Base-by-base conservation (phyloP, 1,140 invertebrate genomes). In the Zaprionus camerounensis region DNA sequence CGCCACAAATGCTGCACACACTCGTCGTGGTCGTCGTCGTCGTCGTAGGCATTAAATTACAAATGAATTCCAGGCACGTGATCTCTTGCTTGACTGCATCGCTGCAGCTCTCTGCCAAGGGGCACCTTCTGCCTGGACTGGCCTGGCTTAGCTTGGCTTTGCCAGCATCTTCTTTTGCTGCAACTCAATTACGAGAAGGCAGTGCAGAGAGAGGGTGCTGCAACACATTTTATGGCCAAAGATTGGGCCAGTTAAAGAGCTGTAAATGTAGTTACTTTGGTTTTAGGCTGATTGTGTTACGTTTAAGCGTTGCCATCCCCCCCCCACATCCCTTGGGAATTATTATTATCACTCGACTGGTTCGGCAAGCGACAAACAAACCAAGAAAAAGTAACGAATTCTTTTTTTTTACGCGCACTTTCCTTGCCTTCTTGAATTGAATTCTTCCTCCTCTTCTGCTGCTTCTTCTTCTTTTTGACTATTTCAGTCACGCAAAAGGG, bases 21-120 rank as follows among this genome's bases (percentile, higher is more conserved):
- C 55, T 49, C 53, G 41, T 44, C 41, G 41, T 44, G 15, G 36
- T 38, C 15, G 41, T 44, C 15, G 13, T 44, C 24, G 34, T 57
- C 31, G 17, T 70, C 26, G 59, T 65, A 70, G 67, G 73, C 72
- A 71, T 76, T 71, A 76, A 79, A 76, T 76, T 79, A 76, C 76
- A 79, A 76, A 76, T 79, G 76, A 79, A 79, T 79, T 75, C 73
- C 38, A 58, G 53, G 72, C 73, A 79, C 76, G 76, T 79, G 72
- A 79, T 79, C 41, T 71, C 61, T 71, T 71, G 67, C 67, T 79
- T 70, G 67, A 76, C 62, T 76, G 77, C 73, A 71, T 79, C 58
- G 41, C 51, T 61, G 46, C 71, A 15, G 22, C 13, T 13, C 17
- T 7, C 26, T 6, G 46, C 46, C 46, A 24, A 3, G 46, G 46